These are phyloP conservation scores for Siniperca knerii DNA, from an alignment of 2,113 vertebrate species.

Conservation along the genomic window DNA sequence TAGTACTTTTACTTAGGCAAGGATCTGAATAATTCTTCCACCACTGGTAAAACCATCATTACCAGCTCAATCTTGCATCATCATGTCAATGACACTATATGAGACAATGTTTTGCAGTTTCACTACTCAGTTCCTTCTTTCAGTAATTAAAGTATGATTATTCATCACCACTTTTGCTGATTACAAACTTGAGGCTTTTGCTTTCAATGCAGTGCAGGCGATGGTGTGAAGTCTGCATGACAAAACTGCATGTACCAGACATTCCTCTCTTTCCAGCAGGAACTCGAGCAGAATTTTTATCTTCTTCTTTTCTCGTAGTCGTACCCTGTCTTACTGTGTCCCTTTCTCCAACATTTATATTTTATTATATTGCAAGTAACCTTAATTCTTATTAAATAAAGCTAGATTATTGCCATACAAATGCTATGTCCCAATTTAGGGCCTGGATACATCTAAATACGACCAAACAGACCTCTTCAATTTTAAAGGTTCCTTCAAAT, in stretches of 20 bases:
- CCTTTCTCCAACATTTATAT: neutral
- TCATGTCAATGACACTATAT: neutral
- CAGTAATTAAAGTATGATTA: constrained; percentile 7
- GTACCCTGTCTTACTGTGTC: neutral
- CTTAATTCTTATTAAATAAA: neutral
- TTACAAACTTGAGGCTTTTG: constrained; percentile 35
- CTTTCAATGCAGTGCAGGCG: constrained; percentile 43
- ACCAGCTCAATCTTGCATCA: neutral
- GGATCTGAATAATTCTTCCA: too few relatives aligned
- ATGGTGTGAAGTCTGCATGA: constrained; percentile 62
- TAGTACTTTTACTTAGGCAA: too few relatives aligned
- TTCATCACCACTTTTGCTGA: constrained; percentile 5
- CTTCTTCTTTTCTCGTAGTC: neutral
- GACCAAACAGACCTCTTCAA: neutral
- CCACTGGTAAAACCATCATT: neutral
- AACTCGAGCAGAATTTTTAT: constrained; percentile 18
- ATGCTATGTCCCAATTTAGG: neutral
- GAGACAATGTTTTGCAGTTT: constrained; percentile 1
- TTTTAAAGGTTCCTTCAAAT: neutral
- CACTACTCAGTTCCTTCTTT: neutral
- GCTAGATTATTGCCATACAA: neutral
- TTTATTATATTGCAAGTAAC: neutral
- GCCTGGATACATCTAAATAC: neutral
- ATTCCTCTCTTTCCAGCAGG: constrained; percentile 44
- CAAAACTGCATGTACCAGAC: constrained; percentile 60